phyloP scores from a whole-genome alignment of 2,797 vertebrate species.

The Acanthopagrus latus region DNA sequence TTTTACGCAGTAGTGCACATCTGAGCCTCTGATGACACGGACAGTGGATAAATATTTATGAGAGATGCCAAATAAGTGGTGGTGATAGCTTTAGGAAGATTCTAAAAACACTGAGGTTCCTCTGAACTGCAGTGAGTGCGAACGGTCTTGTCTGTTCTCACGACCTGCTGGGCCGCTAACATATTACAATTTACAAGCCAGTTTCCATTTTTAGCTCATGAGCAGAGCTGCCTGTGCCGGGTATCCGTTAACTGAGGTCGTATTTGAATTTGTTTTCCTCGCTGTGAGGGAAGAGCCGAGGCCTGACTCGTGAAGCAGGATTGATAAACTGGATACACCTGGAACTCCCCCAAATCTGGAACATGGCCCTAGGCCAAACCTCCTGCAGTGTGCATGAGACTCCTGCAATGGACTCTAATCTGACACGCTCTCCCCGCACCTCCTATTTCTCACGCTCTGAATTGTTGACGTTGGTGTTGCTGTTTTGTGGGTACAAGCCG shows the following conservation, averaged over 20 bases:
- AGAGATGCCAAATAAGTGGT: not conserved
- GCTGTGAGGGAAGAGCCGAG: constrained; percentile 44
- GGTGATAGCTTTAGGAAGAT: not conserved
- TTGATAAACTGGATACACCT: constrained; percentile 79
- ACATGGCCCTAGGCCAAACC: constrained; percentile 74
- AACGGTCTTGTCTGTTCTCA: constrained; percentile 3
- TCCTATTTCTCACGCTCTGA: constrained; percentile 69
- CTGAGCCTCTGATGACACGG: not conserved
- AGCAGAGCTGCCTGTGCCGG: constrained; percentile 15
- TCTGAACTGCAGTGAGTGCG: constrained; percentile 19
- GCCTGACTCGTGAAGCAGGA: constrained; percentile 59
- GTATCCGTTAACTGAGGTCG: constrained; percentile 34
- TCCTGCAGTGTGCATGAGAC: constrained; percentile 75
- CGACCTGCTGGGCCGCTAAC: constrained; percentile 23
- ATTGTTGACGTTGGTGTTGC: constrained; percentile 62
- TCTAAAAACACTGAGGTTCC: constrained; percentile 1
- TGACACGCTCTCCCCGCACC: constrained; percentile 69
- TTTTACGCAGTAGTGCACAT: not conserved
- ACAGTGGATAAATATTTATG: not conserved
- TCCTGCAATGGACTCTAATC: constrained; percentile 76
- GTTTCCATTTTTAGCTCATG: constrained; percentile 49
- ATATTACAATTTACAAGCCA: constrained; percentile 23
- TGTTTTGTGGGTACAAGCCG: constrained; percentile 43
- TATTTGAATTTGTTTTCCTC: constrained; percentile 53
- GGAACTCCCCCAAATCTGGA: constrained; percentile 79